Evolutionary conservation across 2,113 vertebrate species (phyloP).

Genomic region (Cyprinodon tularosa): DNA sequence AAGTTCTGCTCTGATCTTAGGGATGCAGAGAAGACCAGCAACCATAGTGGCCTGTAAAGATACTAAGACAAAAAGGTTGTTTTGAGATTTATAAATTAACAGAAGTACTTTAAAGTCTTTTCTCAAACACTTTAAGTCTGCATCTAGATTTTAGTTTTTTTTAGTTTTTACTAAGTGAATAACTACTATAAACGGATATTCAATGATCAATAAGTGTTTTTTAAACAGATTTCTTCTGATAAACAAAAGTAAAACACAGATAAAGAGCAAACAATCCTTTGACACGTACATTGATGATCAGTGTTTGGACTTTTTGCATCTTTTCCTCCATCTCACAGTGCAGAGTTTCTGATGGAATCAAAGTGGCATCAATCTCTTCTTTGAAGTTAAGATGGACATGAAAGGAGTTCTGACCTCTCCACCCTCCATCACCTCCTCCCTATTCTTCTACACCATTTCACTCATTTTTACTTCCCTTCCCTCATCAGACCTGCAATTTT

Average conservation of each 20-base stretch:
- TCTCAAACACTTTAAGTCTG: no score
- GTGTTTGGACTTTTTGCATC: not conserved
- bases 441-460: conserved; percentile 6
- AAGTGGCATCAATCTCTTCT: conserved; percentile 47
- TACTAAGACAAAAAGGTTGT: no score
- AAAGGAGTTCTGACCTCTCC: conserved; percentile 62
- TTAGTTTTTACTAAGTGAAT: no score
- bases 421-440: conserved; percentile 35
- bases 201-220: not conserved
- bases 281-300: not conserved
- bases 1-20: no score
- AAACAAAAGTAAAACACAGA: not conserved
- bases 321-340: conserved; percentile 15
- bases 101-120: no score
- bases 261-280: not conserved
- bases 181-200: not conserved
- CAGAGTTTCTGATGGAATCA: conserved; percentile 53
- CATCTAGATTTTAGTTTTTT: no score
- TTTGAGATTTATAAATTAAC: no score
- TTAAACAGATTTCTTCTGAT: not conserved
- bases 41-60: no score
- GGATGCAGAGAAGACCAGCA: no score
- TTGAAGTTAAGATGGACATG: conserved; percentile 62
- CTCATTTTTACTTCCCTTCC: conserved; percentile 29
- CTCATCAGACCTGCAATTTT: conserved; percentile 42